Evolutionary conservation across 2,797 vertebrate genomes (phyloP).

Genomic region (Rhynchotus rufescens): DNA sequence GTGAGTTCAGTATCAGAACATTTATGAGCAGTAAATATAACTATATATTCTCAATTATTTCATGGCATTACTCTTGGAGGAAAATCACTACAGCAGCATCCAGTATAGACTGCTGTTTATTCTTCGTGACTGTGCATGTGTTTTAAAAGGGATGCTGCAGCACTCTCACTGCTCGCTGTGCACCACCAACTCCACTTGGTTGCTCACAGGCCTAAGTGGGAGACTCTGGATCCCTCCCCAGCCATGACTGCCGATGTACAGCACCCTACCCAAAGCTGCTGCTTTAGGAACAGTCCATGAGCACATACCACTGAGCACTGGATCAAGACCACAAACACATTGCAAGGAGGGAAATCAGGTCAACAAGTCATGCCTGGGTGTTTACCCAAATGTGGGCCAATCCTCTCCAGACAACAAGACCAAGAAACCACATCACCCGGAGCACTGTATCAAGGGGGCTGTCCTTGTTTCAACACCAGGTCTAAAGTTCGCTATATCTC

Average conservation of each 20-base stretch:
- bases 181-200: neutral
- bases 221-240: neutral
- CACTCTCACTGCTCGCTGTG: neutral
- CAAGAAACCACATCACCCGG: neutral
- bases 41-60: neutral
- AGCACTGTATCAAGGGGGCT: neutral
- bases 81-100: neutral
- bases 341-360: neutral
- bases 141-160: neutral
- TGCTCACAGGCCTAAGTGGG: neutral
- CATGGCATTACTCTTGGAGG: neutral
- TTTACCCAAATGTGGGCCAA: neutral
- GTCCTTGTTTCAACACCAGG: neutral
- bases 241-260: neutral
- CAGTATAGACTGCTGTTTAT: neutral
- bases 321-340: neutral
- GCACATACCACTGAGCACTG: neutral
- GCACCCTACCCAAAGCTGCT: neutral
- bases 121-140: neutral
- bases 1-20: slow-evolving; percentile 5
- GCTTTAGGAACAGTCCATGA: neutral
- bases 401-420: neutral
- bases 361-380: neutral
- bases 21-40: slow-evolving; percentile 37
- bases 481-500: neutral